Base-by-base conservation (phyloP, 2,113 vertebrate species). In the Amphiprion ocellaris region DNA sequence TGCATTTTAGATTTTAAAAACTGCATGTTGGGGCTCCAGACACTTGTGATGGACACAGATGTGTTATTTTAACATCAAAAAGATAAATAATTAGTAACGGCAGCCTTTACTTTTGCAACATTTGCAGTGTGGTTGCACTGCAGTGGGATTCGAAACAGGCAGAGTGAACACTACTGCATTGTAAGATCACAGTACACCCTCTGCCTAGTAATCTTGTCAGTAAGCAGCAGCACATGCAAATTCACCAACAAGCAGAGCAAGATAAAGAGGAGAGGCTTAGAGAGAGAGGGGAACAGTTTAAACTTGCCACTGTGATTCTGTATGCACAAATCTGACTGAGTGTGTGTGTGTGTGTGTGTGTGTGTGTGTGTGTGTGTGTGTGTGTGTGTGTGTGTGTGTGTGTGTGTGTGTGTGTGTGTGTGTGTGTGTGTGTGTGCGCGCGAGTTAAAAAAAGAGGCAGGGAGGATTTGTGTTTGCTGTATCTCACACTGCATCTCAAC, bases 401-500 rank as follows among this genome's bases (percentile, higher is more conserved):
- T 62, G 8, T 7, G 50, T 19, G 73, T 26, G 65, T 64, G 47
- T n/a, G 65, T 73, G 21, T 21, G 21, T 21, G 65, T 73, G 53
- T 26, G 60, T 62, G 8, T 7, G 50, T 19, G 73, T 26, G 65
- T 64, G 47, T n/a, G 65, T 73, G 21, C 21, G 21, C 21, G 1
- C 21, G 65, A 12, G 3, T 39, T 39, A 44, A 15, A 44, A 44
- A 44, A 44, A 44, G 68, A 73, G 49, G n/a, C 24, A 24, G 60
- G 21, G 60, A 71, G 60, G 58, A 69, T 84, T 50, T 81, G 58
- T 81, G 80, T 85, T 80, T 73, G 75, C 84, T 79, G 84, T 77
- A 82, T 87, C 86, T 90, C 84, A 74, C 67, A 61, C 80, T 87
- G 86, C 85, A 81, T 86, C 81, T 88, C 77, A 88, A 90, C 86